Evolutionary conservation across 2,888 invertebrate species (phyloP).

Genomic region (Bugulina stolonifera): DNA sequence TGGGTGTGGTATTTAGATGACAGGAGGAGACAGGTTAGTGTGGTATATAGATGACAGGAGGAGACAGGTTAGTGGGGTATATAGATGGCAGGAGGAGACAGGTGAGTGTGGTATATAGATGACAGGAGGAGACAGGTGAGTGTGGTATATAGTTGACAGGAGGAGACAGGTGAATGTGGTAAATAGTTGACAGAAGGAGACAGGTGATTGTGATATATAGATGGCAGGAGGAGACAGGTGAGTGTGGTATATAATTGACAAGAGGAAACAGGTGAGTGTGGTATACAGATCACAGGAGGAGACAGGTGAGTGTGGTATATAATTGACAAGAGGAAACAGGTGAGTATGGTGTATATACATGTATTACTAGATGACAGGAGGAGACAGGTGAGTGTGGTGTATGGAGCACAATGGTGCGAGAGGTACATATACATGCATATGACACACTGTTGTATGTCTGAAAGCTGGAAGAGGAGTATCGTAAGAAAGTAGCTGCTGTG

Average conservation of each 20-base stretch:
- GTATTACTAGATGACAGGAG: neutral
- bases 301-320: neutral
- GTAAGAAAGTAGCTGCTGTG: neutral
- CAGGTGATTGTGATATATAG: neutral
- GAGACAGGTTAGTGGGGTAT: neutral
- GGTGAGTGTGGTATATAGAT: neutral
- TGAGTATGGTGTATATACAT: neutral
- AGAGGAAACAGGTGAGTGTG: neutral
- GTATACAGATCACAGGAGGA: neutral
- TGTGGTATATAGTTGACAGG: neutral
- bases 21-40: neutral
- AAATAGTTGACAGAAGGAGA: no score
- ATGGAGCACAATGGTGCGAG: neutral
- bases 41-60: neutral
- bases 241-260: neutral
- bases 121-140: neutral
- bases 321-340: neutral
- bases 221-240: neutral
- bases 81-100: neutral
- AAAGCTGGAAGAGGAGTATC: slow-evolving; percentile 14
- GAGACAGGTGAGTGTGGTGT: neutral
- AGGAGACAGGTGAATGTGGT: neutral
- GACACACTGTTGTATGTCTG: neutral
- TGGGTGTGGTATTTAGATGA: neutral
- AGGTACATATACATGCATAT: no score